Evolutionary conservation across 2,113 vertebrate genomes (phyloP).

Genomic region (Pygoscelis adeliae): DNA sequence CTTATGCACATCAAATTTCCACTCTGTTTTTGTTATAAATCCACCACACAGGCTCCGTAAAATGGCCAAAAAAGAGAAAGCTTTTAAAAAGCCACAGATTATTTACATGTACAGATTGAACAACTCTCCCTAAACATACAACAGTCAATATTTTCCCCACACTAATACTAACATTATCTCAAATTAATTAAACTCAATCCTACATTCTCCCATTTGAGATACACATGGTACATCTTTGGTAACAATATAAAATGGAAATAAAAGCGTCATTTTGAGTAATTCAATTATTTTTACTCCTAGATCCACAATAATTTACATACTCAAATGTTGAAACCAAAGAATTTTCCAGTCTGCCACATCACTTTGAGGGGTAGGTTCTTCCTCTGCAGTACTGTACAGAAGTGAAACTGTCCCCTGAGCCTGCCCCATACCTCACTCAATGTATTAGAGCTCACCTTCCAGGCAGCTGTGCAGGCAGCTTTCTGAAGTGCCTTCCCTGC

Average conservation of each 20-base stretch:
- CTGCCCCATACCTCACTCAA: not conserved
- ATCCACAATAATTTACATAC: not conserved
- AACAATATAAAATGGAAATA: not conserved
- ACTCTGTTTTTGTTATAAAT: not conserved
- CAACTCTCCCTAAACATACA: not conserved
- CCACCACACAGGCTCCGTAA: not conserved
- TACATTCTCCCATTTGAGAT: not conserved
- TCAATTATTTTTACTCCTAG: not conserved
- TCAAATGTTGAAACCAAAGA: not conserved
- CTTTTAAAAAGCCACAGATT: not conserved
- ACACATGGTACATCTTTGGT: not conserved
- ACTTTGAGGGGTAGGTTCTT: not conserved
- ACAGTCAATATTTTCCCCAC: not conserved
- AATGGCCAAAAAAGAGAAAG: not conserved
- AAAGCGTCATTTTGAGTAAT: not conserved
- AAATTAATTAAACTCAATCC: not conserved
- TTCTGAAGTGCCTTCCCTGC: not conserved
- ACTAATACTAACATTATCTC: not conserved
- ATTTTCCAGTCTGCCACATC: not conserved
- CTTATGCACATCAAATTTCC: not conserved
- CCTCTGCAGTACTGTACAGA: not conserved
- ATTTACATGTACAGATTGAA: not conserved
- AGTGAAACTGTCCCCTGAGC: not conserved
- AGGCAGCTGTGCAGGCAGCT: not conserved
- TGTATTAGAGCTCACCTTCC: not conserved